Evolutionary conservation across 2,113 vertebrate genomes (phyloP), one percentile per base, ranked within the genome.

Genomic region (Eulacestoma nigropectus): DNA sequence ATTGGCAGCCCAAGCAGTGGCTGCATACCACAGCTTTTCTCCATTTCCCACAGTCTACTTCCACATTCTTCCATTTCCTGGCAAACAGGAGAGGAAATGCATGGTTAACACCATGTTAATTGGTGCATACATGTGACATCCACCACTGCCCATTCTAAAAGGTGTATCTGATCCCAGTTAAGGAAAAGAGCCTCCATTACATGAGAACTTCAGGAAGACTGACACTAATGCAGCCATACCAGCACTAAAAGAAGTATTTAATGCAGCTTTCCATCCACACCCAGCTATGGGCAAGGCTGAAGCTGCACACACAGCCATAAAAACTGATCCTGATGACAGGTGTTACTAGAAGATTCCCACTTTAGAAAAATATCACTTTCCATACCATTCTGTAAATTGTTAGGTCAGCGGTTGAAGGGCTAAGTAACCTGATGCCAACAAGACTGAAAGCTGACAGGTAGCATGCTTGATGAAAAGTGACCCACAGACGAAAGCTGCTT

Each of bases 21-120:
- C 33, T 64, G 20, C 8, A 30, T 44, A 76, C 3, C 41, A 60
- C 0, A 3, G 41, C 10, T 84, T 69, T 60, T n/a, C 32, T 53
- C n/a, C 17, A 25, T 52, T 44, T 73, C 82, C 78, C 7, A 14
- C 20, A 14, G 16, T 11, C 64, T 82, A 6, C 12, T 75, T 39
- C 29, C 19, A 85, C 26, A 15, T 27, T 49, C 30, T 69, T 65
- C 55, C 17, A 49, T 19, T 70, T 42, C 50, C 26, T 3, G 2
- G n/a, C n/a, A 70, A 81, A 75, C 4, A 53, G 26, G 49, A 86
- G 53, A 91, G 55, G 32, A 95, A 78, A 73, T n/a, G 33, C 25
- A 81, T 23, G 29, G 32, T 64, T 74, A 77, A 32, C 17, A 49
- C 15, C 0, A 0, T 1, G 0, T 37, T 62, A 80, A 68, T 5